Evolutionary conservation across 2,888 invertebrate species (phyloP).

Genomic region (Trissolcus brochymenae): DNA sequence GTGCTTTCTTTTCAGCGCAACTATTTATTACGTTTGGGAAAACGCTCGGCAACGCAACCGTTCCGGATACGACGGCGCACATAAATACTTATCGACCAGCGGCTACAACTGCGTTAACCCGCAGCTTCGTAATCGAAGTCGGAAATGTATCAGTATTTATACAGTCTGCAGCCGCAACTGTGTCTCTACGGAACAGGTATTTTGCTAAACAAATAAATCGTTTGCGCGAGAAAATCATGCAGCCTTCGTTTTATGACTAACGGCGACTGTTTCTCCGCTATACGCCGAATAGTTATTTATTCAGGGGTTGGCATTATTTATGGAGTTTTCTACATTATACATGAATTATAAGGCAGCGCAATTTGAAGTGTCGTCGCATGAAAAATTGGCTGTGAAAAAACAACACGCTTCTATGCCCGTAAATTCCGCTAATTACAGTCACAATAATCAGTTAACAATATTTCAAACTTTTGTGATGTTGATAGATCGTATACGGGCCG

Average conservation of each 20-base stretch:
- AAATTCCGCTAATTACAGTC: conserved; percentile 44
- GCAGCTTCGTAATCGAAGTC: conserved; percentile 55
- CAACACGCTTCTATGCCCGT: conserved; percentile 17
- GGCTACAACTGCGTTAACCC: conserved; percentile 50
- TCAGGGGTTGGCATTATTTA: conserved; percentile 37
- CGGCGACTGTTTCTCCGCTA: conserved; percentile 14
- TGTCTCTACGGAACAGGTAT: conserved; percentile 52
- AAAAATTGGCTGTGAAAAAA: conserved; percentile 33
- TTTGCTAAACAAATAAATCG: conserved; percentile 55
- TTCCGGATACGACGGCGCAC: conserved; percentile 34
- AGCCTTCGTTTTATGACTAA: conserved; percentile 34
- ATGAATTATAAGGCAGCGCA: conserved; percentile 38
- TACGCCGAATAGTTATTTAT: conserved; percentile 36
- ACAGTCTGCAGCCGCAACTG: conserved; percentile 51
- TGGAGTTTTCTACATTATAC: conserved; percentile 38
- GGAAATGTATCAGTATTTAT: conserved; percentile 58
- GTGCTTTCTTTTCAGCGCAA: conserved; percentile 36
- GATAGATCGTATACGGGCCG: conserved; percentile 3
- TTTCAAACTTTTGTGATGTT: conserved; percentile 10
- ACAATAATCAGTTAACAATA: conserved; percentile 18
- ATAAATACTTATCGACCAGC: conserved; percentile 58
- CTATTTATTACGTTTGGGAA: conserved; percentile 44
- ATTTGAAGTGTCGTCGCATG: conserved; percentile 31
- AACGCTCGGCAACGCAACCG: conserved; percentile 27
- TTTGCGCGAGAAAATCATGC: conserved; percentile 46